A percentile compares a stretch with the other conserved stretches of the same genome.
Conservation (phyloP, 2,113 vertebrate genomes). For the Bos javanicus region DNA sequence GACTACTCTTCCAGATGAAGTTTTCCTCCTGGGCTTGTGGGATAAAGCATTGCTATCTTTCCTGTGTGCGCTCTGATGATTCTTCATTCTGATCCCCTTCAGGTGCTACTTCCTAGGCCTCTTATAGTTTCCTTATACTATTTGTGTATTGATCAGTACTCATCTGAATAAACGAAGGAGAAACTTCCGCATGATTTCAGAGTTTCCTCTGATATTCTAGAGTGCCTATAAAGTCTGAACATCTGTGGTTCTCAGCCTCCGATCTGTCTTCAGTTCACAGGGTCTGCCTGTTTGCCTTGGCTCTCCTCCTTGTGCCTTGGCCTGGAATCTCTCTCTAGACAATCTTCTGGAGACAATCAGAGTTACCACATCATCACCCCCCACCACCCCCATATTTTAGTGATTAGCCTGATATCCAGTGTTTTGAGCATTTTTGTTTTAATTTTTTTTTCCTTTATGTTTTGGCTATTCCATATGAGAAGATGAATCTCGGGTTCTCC, state of each 20-base stretch:
- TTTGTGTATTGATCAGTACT: not conserved
- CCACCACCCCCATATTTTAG: accelerated
- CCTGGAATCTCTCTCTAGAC: not conserved
- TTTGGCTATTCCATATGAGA: not conserved
- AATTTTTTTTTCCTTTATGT: not conserved
- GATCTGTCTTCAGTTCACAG: not conserved
- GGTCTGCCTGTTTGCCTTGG: not conserved
- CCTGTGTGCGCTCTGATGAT: not conserved
- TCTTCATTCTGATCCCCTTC: not conserved
- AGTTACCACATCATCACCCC: not conserved
- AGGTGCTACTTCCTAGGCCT: not conserved
- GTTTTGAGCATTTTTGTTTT: not conserved
- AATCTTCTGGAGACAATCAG: not conserved
- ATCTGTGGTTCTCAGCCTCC: not conserved
- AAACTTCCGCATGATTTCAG: not conserved
- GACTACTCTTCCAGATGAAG: not conserved
- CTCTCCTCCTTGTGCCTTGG: not conserved
- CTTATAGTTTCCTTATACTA: not conserved
- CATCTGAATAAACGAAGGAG: not conserved
- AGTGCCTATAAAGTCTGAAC: not conserved
- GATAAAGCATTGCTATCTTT: not conserved
- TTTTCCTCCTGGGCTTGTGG: not conserved
- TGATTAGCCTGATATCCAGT: not conserved
- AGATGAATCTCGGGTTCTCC: not conserved
- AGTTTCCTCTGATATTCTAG: not conserved